These are phyloP conservation scores for Chrysolina americana DNA, from an alignment of 2,888 invertebrate genomes.

Conservation along the genomic window DNA sequence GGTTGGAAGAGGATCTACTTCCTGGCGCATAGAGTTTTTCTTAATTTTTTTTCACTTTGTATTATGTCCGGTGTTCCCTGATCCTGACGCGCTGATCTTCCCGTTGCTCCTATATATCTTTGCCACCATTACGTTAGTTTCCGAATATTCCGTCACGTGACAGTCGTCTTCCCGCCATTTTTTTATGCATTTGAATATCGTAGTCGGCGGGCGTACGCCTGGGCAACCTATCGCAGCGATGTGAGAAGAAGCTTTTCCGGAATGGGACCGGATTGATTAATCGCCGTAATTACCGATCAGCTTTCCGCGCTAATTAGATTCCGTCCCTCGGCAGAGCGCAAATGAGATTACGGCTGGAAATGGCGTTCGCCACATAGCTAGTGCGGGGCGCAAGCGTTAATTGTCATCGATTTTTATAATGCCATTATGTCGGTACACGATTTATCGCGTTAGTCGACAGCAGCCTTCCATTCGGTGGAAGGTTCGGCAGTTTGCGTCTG, in stretches of 20 bases:
- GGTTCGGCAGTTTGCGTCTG: neutral
- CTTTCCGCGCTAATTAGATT: slow-evolving; percentile 70
- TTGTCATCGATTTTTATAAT: slow-evolving; percentile 71
- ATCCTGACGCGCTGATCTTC: neutral
- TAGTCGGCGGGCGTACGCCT: neutral
- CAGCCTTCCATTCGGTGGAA: neutral
- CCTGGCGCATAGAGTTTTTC: no score
- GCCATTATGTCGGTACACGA: slow-evolving; percentile 69
- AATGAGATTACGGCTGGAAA: slow-evolving; percentile 71
- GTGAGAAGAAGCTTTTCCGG: slow-evolving; percentile 62
- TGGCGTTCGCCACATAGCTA: slow-evolving; percentile 67
- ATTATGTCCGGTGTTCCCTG: neutral
- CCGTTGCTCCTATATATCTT: neutral
- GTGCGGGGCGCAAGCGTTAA: slow-evolving; percentile 68
- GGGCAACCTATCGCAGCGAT: neutral
- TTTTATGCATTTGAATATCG: neutral
- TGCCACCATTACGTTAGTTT: no score
- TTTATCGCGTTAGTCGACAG: slow-evolving; percentile 65
- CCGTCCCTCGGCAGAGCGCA: slow-evolving; percentile 66
- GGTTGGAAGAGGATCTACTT: no score
- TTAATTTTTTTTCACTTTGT: no score
- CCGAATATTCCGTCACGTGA: no score
- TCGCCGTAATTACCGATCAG: slow-evolving; percentile 74
- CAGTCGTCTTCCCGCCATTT: neutral
- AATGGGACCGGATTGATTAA: slow-evolving; percentile 72